These are phyloP conservation scores for Philonicus albiceps DNA, from an alignment of 2,888 invertebrate genomes.

Conservation along the genomic window DNA sequence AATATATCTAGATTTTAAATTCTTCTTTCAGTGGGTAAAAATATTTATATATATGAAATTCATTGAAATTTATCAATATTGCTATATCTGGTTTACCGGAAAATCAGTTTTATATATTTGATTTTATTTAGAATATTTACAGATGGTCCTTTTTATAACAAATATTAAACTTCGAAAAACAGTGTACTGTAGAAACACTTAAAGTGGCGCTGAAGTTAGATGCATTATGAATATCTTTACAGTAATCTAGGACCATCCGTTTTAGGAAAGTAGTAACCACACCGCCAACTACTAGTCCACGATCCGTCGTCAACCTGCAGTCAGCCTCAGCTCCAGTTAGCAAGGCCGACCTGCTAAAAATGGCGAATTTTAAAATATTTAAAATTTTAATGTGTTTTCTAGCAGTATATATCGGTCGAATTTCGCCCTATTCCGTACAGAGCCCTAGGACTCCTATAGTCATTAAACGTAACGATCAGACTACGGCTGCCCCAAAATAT, in stretches of 20 bases:
- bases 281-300: neutral
- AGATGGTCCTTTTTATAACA: too few relatives aligned
- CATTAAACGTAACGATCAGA: neutral
- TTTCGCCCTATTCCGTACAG: neutral
- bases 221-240: neutral
- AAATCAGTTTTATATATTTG: too few relatives aligned
- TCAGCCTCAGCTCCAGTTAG: neutral
- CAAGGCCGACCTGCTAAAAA: neutral
- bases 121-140: too few relatives aligned
- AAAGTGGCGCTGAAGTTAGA: neutral
- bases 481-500: neutral
- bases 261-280: neutral
- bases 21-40: too few relatives aligned
- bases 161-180: too few relatives aligned
- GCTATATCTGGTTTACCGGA: too few relatives aligned
- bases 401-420: neutral
- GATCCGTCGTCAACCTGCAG: neutral
- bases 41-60: too few relatives aligned
- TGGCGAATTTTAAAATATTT: neutral
- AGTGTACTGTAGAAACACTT: too few relatives aligned
- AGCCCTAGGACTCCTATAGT: neutral
- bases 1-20: too few relatives aligned
- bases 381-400: neutral
- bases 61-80: too few relatives aligned
- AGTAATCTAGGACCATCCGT: neutral